A percentile compares a stretch with the other conserved stretches of the same genome.
Evolutionary conservation across 2,797 vertebrate species (phyloP).

Genomic region (Muraenolepis orangiensis): DNA sequence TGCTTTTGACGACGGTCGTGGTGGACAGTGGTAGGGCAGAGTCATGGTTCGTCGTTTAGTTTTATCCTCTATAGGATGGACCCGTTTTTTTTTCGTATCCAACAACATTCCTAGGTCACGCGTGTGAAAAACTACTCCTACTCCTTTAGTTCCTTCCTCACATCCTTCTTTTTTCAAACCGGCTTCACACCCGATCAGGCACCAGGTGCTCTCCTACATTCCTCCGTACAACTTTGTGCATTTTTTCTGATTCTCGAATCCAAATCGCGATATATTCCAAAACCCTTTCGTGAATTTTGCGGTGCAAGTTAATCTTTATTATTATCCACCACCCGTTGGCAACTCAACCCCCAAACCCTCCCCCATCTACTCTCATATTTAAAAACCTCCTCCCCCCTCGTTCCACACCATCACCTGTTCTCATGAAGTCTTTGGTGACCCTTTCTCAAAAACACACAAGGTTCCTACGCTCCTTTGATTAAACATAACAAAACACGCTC

Average conservation of each 20-base stretch:
- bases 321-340: not conserved
- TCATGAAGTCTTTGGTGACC: conserved; percentile 1
- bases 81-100: not conserved
- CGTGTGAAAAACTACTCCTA: conserved; percentile 1
- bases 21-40: not conserved
- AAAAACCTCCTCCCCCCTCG: not conserved
- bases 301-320: not conserved
- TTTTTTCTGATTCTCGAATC: not conserved
- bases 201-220: not conserved
- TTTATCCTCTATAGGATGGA: not conserved
- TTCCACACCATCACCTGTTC: not conserved
- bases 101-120: conserved; percentile 2
- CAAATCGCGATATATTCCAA: not conserved
- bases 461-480: not conserved
- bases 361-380: not conserved
- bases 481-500: not conserved
- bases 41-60: not conserved
- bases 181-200: conserved; percentile 1
- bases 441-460: not conserved
- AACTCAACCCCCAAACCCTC: not conserved
- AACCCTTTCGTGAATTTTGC: not conserved
- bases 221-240: not conserved
- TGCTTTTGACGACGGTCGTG: not conserved
- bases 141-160: conserved; percentile 1
- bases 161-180: conserved; percentile 1